Conservation (phyloP, 2,888 invertebrate genomes). For the Sarcophaga caerulescens region DNA sequence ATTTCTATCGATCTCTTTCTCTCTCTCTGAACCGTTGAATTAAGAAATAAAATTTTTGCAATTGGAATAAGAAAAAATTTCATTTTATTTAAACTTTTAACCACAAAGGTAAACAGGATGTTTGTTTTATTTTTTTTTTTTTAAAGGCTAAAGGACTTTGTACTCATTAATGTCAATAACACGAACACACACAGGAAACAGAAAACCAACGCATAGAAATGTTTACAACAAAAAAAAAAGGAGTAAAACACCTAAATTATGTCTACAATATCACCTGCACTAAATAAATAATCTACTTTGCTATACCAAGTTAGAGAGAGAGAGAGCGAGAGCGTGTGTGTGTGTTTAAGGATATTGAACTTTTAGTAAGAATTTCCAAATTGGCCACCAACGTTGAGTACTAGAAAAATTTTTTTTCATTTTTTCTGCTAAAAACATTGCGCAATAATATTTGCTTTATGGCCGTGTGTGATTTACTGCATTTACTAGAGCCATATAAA, state of each 20-base stretch:
- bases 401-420: not conserved
- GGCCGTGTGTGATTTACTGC: conserved; percentile 26
- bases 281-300: no score
- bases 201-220: no score
- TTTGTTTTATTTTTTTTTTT: no score
- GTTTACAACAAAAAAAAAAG: not conserved
- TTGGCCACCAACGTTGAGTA: not conserved
- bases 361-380: conserved; percentile 29
- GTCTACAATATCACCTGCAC: conserved; percentile 7
- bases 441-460: conserved; percentile 41
- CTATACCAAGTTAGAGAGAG: no score
- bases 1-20: no score
- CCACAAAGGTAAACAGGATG: no score
- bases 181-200: not conserved
- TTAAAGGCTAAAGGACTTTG: not conserved
- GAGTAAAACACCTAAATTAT: conserved; percentile 9
- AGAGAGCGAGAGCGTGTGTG: not conserved
- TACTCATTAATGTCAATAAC: not conserved
- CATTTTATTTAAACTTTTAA: no score
- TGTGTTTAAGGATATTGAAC: conserved; percentile 48
- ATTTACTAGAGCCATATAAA: conserved; percentile 12
- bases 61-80: no score
- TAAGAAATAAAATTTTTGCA: no score
- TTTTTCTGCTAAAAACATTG: conserved; percentile 31
- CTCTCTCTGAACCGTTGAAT: no score